phyloP scores from a whole-genome alignment of 2,113 vertebrate species.

The Larimichthys polyactis region DNA sequence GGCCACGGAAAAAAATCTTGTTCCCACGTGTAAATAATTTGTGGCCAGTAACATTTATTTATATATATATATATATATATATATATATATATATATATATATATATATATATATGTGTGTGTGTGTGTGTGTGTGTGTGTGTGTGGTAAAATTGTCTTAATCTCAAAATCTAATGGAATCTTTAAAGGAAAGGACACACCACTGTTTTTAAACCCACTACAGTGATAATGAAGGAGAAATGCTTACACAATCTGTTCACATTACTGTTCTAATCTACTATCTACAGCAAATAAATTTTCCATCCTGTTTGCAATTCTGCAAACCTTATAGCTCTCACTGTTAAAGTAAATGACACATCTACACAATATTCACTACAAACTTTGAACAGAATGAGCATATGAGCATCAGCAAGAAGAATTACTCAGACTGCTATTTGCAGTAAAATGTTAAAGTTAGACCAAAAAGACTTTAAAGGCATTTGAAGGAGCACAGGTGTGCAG shows the following conservation, averaged over 20 bases:
- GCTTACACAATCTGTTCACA: slow-evolving; percentile 29
- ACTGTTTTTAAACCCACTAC: slow-evolving; percentile 16
- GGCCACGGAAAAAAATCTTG: too few relatives aligned
- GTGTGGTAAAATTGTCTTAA: too few relatives aligned
- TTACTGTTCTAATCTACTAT: slow-evolving; percentile 37
- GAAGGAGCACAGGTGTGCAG: not conserved
- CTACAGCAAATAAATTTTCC: slow-evolving; percentile 29
- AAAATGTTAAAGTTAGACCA: not conserved
- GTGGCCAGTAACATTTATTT: too few relatives aligned
- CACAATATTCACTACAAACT: not conserved
- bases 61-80: too few relatives aligned
- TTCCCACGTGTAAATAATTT: too few relatives aligned
- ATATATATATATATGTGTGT: too few relatives aligned
- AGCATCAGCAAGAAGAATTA: too few relatives aligned
- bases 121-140: too few relatives aligned
- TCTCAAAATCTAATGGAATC: too few relatives aligned
- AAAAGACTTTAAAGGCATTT: slow-evolving; percentile 1
- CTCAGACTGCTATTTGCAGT: not conserved
- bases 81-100: too few relatives aligned
- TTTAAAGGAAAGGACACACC: not conserved
- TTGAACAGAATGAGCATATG: not conserved
- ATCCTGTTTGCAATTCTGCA: slow-evolving; percentile 41
- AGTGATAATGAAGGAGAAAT: slow-evolving; percentile 1
- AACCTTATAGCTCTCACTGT: slow-evolving; percentile 20
- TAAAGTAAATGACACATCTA: slow-evolving; percentile 11